These are phyloP conservation scores for Torymus aiolomorphi DNA, from an alignment of 2,888 invertebrate genomes.

Conservation along the genomic window DNA sequence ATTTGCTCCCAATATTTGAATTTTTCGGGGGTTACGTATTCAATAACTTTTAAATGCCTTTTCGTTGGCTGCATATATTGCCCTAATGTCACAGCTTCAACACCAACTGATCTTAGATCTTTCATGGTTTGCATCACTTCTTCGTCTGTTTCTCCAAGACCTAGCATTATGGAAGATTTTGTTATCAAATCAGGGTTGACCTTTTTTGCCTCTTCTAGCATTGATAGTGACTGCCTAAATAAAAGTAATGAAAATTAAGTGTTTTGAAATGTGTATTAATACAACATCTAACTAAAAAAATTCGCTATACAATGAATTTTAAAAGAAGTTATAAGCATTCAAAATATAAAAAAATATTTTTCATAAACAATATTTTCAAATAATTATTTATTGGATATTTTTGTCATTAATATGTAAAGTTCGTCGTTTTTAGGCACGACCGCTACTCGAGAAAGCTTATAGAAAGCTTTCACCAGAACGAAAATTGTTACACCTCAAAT, in stretches of 20 bases:
- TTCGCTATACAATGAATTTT: too few relatives aligned
- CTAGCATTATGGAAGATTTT: conserved; percentile 98
- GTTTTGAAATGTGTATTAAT: conserved; percentile 4
- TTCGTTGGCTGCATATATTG: conserved; percentile 99
- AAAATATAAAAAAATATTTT: too few relatives aligned
- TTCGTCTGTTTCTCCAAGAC: conserved; percentile 92
- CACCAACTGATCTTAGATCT: conserved; percentile 88
- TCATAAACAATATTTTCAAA: too few relatives aligned
- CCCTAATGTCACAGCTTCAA: conserved; percentile 97
- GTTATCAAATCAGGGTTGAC: conserved; percentile 90
- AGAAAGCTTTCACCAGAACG: too few relatives aligned
- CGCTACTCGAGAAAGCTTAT: too few relatives aligned
- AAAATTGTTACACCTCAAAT: too few relatives aligned
- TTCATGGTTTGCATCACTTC: conserved; percentile 91
- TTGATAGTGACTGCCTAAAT: conserved; percentile 87
- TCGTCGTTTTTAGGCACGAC: too few relatives aligned
- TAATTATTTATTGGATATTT: too few relatives aligned
- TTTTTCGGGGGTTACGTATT: conserved; percentile 97
- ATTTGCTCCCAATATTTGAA: conserved; percentile 90
- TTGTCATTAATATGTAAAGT: too few relatives aligned
- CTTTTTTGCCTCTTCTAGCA: conserved; percentile 88
- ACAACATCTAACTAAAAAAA: too few relatives aligned
- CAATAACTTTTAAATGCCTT: conserved; percentile 93
- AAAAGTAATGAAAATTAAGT: conserved; percentile 33
- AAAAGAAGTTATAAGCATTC: too few relatives aligned